phyloP scores from a whole-genome alignment of 2,888 invertebrate species.

The Tromatobia lineatoria region DNA sequence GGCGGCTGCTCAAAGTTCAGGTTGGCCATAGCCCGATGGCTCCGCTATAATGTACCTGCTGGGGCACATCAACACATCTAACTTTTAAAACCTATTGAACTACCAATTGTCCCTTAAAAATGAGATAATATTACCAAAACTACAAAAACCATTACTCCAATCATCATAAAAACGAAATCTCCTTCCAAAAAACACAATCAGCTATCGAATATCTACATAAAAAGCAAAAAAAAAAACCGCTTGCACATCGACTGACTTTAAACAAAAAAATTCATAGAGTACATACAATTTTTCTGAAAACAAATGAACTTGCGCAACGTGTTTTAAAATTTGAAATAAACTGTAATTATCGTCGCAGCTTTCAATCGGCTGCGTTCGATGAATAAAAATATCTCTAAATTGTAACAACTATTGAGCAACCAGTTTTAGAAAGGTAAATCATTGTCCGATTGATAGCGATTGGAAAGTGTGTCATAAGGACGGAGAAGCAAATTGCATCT shows the following conservation, averaged over 20 bases:
- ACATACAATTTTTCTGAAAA: too few relatives aligned
- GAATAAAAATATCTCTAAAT: neutral
- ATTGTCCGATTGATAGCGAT: neutral
- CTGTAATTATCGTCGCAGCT: neutral
- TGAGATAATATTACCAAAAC: too few relatives aligned
- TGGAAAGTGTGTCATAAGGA: neutral
- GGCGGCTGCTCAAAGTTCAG: conserved; percentile 96
- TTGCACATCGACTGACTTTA: too few relatives aligned
- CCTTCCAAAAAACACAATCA: too few relatives aligned
- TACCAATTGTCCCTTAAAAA: conserved; percentile 6
- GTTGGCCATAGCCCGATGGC: conserved; percentile 94
- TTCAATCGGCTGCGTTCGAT: neutral
- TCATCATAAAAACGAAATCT: neutral
- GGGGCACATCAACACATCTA: conserved; percentile 73
- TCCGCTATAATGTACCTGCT: conserved; percentile 79
- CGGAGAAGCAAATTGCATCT: neutral
- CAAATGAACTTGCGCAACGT: too few relatives aligned
- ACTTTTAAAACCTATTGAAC: conserved; percentile 17
- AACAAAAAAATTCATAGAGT: too few relatives aligned
- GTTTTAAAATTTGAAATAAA: neutral
- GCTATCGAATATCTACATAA: too few relatives aligned
- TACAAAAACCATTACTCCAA: neutral
- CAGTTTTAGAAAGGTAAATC: neutral
- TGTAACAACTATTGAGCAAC: neutral
- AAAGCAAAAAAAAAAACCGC: too few relatives aligned